Evolutionary conservation across 2,888 invertebrate genomes (phyloP), one percentile per base, ranked within the genome.

Genomic region (Metacarcinus magister): DNA sequence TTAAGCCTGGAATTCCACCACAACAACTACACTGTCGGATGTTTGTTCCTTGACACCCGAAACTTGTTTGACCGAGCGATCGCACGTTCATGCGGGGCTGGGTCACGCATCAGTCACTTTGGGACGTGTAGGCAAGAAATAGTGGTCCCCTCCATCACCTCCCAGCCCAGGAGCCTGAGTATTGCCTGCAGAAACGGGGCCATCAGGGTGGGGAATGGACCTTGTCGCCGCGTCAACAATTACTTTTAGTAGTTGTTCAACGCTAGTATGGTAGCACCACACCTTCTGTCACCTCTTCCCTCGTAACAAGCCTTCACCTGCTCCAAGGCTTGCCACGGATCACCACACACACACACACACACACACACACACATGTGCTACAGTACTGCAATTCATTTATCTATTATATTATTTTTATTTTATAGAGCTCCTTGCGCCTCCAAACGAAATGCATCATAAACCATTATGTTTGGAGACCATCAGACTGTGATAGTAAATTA

Each of bases 51-150:
- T 23, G 32, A 82, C 32, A 90, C 54, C 39, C 60, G 92, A 32
- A 96, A 94, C 67, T 90, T 97, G 60, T 96, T 96, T 43, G 96
- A 95, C 39, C 93, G 96, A 19, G 46, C 95, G 32, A 93, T 94
- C 32, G 54, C 94, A 44, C 67, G 96, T 19, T 90, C 94, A 2
- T 97, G 97, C 67, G 89, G 95, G 23, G 19, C 89, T 10, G 97
- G 97, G 13, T 96, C 96, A 54, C 75, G 46, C 89, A 54, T 94
- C n/a, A 93, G 90, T 54, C 44, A 60, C 94, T 39, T 94, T 0
- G 91, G 93, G 8, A 39, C 67, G 39, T 97, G 97, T 39, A 92
- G 95, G 23, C 19, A 39, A 23, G 44, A 87, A 23, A 87, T 96
- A 67, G 48, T 89, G 82, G 7, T 97, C 7, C 95, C 96, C 19